phyloP scores from a whole-genome alignment of 2,797 vertebrate species.

The Lacerta bilineata region DNA sequence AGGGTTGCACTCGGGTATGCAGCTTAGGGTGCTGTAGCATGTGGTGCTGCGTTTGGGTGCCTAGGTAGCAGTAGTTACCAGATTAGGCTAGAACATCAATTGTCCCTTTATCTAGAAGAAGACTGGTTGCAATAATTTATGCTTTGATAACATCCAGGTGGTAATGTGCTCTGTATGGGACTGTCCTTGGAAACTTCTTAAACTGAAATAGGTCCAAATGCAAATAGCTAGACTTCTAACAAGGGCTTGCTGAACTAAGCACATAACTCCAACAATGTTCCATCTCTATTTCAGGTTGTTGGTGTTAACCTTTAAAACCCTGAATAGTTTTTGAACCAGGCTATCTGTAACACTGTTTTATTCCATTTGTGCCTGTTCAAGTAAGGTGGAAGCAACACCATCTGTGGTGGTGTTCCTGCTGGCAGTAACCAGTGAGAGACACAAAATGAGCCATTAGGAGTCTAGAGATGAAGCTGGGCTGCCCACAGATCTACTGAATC shows the following conservation, averaged over 20 bases:
- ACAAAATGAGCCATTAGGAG: too few relatives aligned
- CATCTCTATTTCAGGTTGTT: not conserved
- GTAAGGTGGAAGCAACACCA: too few relatives aligned
- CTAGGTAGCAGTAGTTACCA: not conserved
- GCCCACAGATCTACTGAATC: too few relatives aligned
- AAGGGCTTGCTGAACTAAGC: not conserved
- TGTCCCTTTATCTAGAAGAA: not conserved
- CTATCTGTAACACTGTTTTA: too few relatives aligned
- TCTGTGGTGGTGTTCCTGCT: too few relatives aligned
- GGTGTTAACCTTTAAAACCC: not conserved
- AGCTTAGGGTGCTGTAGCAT: too few relatives aligned
- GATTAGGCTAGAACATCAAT: not conserved
- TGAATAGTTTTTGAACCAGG: not conserved
- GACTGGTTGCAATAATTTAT: not conserved
- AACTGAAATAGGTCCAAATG: not conserved
- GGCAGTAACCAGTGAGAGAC: too few relatives aligned
- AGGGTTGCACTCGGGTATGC: not conserved
- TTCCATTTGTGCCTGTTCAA: too few relatives aligned
- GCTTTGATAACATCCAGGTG: not conserved
- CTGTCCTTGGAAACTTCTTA: not conserved
- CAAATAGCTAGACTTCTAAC: not conserved
- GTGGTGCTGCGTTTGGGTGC: not conserved
- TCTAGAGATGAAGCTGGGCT: too few relatives aligned
- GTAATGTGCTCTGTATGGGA: not conserved
- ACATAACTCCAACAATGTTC: not conserved